Evolutionary conservation across 2,797 vertebrate genomes (phyloP).

Genomic region (Meda fulgida): DNA sequence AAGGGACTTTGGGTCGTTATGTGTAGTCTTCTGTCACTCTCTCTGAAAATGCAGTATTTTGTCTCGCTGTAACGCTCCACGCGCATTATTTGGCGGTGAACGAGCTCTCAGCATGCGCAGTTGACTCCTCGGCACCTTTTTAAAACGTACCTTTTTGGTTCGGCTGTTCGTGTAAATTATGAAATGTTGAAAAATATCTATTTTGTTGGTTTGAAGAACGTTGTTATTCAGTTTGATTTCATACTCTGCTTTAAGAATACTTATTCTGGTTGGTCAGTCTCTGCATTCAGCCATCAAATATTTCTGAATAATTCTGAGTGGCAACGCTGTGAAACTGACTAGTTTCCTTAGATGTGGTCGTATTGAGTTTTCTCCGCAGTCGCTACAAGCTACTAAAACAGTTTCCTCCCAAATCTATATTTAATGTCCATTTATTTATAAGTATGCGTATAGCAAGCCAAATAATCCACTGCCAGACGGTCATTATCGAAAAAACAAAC

Average conservation of each 20-base stretch:
- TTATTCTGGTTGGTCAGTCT: not conserved
- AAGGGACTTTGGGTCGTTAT: not conserved
- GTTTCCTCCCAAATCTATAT: not conserved
- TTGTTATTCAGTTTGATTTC: not conserved
- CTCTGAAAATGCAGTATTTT: not conserved
- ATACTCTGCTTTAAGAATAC: not conserved
- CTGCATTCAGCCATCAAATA: not conserved
- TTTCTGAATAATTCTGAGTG: not conserved
- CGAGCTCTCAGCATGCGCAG: constrained; percentile 33
- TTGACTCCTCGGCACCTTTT: constrained; percentile 26
- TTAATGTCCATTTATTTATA: not conserved
- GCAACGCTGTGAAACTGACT: not conserved
- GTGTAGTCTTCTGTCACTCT: constrained; percentile 1
- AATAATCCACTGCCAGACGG: not conserved
- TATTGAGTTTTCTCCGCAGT: not conserved
- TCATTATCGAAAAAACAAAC: not conserved
- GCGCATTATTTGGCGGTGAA: constrained; percentile 28
- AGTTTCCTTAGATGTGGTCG: not conserved
- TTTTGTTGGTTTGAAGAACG: not conserved
- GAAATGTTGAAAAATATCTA: too few relatives aligned
- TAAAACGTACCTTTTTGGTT: constrained; percentile 35
- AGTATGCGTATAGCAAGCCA: not conserved
- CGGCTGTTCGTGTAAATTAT: not conserved
- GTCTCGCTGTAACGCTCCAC: constrained; percentile 4
- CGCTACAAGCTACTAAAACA: not conserved